phyloP scores from a whole-genome alignment of 1,140 invertebrate genomes.

The Chrysomallon squamiferum region DNA sequence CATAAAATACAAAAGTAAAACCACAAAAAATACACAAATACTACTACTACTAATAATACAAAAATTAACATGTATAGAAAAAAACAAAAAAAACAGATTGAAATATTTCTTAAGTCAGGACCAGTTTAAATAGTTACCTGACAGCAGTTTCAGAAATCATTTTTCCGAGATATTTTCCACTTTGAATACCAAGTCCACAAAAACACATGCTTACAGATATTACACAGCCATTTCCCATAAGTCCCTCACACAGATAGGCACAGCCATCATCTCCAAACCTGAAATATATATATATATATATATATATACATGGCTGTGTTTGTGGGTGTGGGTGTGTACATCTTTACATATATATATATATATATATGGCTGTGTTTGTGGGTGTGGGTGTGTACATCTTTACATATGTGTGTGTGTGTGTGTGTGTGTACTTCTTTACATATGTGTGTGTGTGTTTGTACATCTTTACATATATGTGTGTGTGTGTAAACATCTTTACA shows the following conservation, averaged over 20 bases:
- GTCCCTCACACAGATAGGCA: slow-evolving; percentile 50
- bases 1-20: neutral
- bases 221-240: slow-evolving; percentile 51
- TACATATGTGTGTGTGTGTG: too few relatives aligned
- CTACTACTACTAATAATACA: neutral
- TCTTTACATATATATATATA: too few relatives aligned
- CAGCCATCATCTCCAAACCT: slow-evolving; percentile 61
- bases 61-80: neutral
- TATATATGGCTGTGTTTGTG: too few relatives aligned
- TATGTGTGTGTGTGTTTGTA: too few relatives aligned
- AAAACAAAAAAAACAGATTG: neutral
- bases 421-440: too few relatives aligned
- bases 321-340: too few relatives aligned
- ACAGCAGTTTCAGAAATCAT: slow-evolving; percentile 58
- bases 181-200: slow-evolving; percentile 44
- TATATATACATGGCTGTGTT: too few relatives aligned
- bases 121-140: slow-evolving; percentile 33
- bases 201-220: slow-evolving; percentile 56
- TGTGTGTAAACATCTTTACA: too few relatives aligned
- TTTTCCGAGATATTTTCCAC: slow-evolving; percentile 47
- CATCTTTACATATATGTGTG: too few relatives aligned
- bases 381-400: too few relatives aligned
- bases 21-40: neutral
- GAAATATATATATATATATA: neutral
- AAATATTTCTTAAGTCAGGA: neutral